phyloP scores from a whole-genome alignment of 2,888 invertebrate genomes.

The Hermodice carunculata region DNA sequence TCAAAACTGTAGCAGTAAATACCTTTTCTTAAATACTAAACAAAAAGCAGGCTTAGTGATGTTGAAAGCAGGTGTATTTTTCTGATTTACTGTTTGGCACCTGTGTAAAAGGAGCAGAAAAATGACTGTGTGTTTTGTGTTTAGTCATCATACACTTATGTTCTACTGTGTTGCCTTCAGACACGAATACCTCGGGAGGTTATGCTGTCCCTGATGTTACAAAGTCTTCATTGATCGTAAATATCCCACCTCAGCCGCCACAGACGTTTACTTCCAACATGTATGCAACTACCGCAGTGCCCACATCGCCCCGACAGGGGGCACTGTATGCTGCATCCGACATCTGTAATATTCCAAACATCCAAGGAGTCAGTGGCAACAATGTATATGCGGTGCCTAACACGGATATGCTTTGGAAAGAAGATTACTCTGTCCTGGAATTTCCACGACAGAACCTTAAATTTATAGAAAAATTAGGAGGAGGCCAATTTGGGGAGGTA shows the following conservation, averaged over 20 bases:
- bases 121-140: too few species aligned
- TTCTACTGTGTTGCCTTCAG: conserved; percentile 29
- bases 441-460: conserved; percentile 86
- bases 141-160: too few species aligned
- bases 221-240: conserved; percentile 53
- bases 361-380: conserved; percentile 69
- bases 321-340: conserved; percentile 24
- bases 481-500: conserved; percentile 90
- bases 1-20: too few species aligned
- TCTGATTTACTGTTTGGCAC: too few species aligned
- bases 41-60: too few species aligned
- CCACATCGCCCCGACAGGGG: not conserved
- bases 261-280: not conserved
- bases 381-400: conserved; percentile 73
- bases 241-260: conserved; percentile 18
- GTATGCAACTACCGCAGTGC: not conserved
- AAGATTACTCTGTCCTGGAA: conserved; percentile 74
- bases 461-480: conserved; percentile 88
- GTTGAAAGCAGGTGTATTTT: too few species aligned
- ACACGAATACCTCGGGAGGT: conserved; percentile 51
- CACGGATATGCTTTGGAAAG: conserved; percentile 72
- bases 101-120: too few species aligned
- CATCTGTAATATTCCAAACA: conserved; percentile 28
- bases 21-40: too few species aligned
- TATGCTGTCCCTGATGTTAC: conserved; percentile 67